Evolutionary conservation across 2,113 vertebrate species (phyloP).

Genomic region (Ranitomeya imitator): DNA sequence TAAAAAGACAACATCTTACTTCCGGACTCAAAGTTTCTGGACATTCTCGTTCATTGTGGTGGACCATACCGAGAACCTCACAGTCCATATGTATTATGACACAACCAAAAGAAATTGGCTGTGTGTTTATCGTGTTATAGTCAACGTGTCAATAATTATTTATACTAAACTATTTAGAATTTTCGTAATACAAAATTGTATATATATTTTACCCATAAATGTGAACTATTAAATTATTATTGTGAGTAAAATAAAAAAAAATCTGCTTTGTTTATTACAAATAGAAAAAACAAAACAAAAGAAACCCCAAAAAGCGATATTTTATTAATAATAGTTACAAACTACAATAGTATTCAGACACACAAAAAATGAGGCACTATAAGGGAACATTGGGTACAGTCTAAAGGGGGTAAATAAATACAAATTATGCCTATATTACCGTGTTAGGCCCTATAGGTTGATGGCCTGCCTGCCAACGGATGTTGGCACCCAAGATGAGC

Average conservation of each 20-base stretch:
- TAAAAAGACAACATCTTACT: not conserved
- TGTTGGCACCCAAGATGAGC: no score
- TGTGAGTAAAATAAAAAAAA: not conserved
- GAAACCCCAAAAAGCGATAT: no score
- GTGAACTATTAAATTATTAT: not conserved
- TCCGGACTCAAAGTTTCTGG: not conserved
- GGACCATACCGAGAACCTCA: not conserved
- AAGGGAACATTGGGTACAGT: no score
- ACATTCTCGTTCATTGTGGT: no score
- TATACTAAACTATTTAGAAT: not conserved
- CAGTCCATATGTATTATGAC: not conserved
- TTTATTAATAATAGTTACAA: no score
- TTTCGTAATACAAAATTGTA: not conserved
- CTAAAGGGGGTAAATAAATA: no score
- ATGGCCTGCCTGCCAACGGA: no score
- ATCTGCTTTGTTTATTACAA: not conserved
- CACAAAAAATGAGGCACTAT: no score
- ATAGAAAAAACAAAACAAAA: no score
- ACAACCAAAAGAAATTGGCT: not conserved
- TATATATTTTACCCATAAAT: not conserved
- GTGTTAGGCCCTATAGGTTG: no score
- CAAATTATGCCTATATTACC: no score
- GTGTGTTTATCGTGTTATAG: not conserved
- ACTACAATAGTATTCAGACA: no score
- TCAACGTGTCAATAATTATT: not conserved